Conservation (phyloP, 1,140 invertebrate genomes). For the Trichogramma pretiosum region DNA sequence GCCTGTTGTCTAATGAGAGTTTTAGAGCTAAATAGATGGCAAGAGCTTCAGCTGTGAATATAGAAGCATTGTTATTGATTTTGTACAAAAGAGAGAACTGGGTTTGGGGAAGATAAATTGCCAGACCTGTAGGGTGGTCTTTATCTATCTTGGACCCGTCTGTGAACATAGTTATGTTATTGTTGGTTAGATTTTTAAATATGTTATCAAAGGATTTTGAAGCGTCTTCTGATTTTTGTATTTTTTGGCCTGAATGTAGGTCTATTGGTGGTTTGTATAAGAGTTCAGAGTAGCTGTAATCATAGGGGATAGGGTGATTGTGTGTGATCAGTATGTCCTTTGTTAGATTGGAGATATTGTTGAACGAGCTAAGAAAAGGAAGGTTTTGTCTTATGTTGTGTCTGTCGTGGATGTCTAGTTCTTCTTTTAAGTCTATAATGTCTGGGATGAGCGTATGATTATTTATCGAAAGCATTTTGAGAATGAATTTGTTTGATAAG, state of each 20-base stretch:
- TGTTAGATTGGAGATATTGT: not conserved
- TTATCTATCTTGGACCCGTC: not conserved
- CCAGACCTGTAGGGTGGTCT: not conserved
- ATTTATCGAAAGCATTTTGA: not conserved
- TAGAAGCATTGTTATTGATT: no score
- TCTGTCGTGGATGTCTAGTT: not conserved
- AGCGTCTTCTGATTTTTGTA: not conserved
- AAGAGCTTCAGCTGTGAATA: no score
- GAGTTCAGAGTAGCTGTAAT: not conserved
- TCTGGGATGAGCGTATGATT: not conserved
- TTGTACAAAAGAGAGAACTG: no score
- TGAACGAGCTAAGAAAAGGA: not conserved
- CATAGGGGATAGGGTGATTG: not conserved
- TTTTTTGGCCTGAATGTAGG: not conserved
- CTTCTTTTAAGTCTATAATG: not conserved
- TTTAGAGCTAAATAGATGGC: no score
- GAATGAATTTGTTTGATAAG: not conserved
- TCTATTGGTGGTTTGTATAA: not conserved
- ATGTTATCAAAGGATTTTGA: not conserved
- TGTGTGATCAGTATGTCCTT: not conserved
- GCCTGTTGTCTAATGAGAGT: no score
- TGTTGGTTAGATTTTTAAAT: not conserved
- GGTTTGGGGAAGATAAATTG: no score
- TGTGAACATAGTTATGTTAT: not conserved
- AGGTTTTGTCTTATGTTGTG: not conserved